Percentiles rank a stretch among this genome's conserved stretches.
These are phyloP conservation scores for Serripes groenlandicus DNA, from an alignment of 2,888 invertebrate species.

Conservation along the genomic window DNA sequence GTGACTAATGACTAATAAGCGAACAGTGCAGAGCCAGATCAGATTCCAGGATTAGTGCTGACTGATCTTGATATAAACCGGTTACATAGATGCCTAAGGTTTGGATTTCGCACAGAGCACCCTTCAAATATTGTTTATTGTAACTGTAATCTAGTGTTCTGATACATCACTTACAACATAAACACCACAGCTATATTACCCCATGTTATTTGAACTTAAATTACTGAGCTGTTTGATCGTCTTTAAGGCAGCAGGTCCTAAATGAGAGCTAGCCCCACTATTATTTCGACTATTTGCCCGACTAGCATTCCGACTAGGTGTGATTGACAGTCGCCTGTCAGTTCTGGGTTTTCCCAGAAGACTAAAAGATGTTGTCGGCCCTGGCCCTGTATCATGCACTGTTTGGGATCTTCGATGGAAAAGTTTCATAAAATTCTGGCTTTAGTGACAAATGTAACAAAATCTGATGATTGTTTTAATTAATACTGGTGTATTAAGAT, in stretches of 20 bases:
- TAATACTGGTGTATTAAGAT: too few species aligned
- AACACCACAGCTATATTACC: not conserved
- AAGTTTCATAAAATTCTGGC: not conserved
- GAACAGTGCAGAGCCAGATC: too few species aligned
- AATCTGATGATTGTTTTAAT: too few species aligned
- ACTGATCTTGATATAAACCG: too few species aligned
- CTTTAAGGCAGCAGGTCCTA: not conserved
- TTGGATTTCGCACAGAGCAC: too few species aligned
- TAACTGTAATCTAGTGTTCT: too few species aligned
- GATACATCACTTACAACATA: not conserved
- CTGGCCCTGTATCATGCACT: not conserved
- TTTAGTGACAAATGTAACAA: too few species aligned
- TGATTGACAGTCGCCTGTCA: slow-evolving; percentile 14
- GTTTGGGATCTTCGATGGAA: not conserved
- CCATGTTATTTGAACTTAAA: slow-evolving; percentile 7
- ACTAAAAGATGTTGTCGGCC: not conserved
- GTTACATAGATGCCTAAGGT: too few species aligned
- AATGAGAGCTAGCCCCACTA: slow-evolving; percentile 16
- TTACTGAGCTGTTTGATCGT: slow-evolving; percentile 9
- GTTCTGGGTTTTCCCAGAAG: slow-evolving; percentile 4
- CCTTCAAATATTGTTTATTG: too few species aligned
- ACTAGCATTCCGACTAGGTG: slow-evolving; percentile 5
- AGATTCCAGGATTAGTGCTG: too few species aligned
- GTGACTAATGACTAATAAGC: too few species aligned
- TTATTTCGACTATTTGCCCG: slow-evolving; percentile 8